A percentile compares a stretch with the other conserved stretches of the same genome.
These are phyloP conservation scores for Odontocerum albicorne DNA, from an alignment of 2,888 invertebrate species.

Conservation along the genomic window DNA sequence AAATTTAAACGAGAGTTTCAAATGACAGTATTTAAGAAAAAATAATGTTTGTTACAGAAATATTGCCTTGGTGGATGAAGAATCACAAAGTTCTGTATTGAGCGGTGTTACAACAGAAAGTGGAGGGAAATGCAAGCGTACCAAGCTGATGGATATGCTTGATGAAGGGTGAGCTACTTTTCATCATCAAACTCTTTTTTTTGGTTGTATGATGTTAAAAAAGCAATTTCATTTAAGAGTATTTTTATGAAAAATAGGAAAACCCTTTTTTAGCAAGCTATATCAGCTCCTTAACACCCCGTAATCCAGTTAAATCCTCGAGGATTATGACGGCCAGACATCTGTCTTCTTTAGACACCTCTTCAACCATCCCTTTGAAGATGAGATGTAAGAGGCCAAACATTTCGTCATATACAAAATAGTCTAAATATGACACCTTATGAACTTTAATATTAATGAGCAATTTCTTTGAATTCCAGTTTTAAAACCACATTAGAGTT, in stretches of 20 bases:
- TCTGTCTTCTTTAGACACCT: no score
- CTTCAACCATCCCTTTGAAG: no score
- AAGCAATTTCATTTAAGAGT: background rate
- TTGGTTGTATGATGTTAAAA: background rate
- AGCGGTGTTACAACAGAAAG: constrained; percentile 70
- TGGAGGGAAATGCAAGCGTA: constrained; percentile 53
- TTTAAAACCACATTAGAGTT: no score
- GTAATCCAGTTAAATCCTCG: no score
- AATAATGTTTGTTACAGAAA: constrained; percentile 44
- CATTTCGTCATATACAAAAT: no score
- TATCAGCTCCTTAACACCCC: background rate
- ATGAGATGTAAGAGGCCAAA: no score
- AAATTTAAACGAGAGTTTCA: no score
- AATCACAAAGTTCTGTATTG: constrained; percentile 81
- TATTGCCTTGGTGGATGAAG: constrained; percentile 65
- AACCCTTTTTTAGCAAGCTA: background rate
- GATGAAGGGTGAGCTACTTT: constrained; percentile 45
- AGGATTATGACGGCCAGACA: no score
- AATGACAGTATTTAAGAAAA: no score
- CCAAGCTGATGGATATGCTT: constrained; percentile 40
- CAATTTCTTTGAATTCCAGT: no score
- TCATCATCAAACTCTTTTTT: background rate
- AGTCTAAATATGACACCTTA: no score
- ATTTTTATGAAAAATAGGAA: background rate
- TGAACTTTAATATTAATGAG: no score